These are phyloP conservation scores for Mamestra configurata DNA, from an alignment of 1,140 invertebrate genomes.

Conservation along the genomic window DNA sequence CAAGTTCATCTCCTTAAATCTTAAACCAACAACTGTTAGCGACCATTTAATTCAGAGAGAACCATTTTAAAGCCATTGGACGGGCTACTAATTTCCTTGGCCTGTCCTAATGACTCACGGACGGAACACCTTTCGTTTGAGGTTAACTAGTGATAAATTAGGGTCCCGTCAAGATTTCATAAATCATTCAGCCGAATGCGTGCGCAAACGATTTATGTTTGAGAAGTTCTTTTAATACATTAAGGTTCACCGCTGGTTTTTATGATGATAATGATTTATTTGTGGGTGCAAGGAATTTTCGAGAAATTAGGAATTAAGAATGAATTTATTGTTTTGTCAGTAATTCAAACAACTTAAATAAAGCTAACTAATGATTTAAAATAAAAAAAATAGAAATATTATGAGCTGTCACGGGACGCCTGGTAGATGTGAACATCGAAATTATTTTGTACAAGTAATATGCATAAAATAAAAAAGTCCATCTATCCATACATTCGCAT, in stretches of 20 bases:
- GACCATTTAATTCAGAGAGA: neutral
- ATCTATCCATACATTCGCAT: too few relatives aligned
- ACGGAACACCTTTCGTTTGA: slow-evolving; percentile 20
- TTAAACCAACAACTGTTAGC: neutral
- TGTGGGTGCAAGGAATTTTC: neutral
- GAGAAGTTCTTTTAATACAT: slow-evolving; percentile 6
- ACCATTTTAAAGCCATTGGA: neutral
- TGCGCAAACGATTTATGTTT: slow-evolving; percentile 1
- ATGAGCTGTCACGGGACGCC: too few relatives aligned
- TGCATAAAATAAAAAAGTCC: too few relatives aligned
- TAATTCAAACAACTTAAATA: too few relatives aligned
- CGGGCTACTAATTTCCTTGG: neutral
- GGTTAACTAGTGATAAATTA: slow-evolving; percentile 24
- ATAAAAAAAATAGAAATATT: too few relatives aligned
- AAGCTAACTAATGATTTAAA: too few relatives aligned
- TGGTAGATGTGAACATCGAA: too few relatives aligned
- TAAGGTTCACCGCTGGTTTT: neutral
- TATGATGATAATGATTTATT: slow-evolving; percentile 2
- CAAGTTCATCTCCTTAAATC: too few relatives aligned
- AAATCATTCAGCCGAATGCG: slow-evolving; percentile 20
- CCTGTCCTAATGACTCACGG: neutral
- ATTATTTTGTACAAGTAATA: too few relatives aligned
- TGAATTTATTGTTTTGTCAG: too few relatives aligned
- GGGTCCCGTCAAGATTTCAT: slow-evolving; percentile 30
- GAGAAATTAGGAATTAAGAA: neutral